Evolutionary conservation across 2,888 invertebrate genomes (phyloP).

Genomic region (Sisyra terminalis): DNA sequence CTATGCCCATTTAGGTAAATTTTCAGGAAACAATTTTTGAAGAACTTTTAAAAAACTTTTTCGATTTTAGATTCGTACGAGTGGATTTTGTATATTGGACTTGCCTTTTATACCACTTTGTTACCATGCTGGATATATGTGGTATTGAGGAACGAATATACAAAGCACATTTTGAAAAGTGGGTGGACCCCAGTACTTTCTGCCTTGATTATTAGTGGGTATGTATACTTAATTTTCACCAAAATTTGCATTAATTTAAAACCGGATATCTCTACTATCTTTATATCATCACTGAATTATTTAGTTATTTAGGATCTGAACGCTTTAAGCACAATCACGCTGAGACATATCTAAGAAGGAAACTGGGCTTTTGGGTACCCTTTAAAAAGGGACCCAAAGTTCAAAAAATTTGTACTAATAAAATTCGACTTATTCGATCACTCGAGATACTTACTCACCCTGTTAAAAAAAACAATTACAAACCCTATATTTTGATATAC

Average conservation of each 20-base stretch:
- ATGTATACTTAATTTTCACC: constrained; percentile 25
- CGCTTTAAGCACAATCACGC: too few relatives aligned
- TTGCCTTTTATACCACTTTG: constrained; percentile 51
- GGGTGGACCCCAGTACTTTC: constrained; percentile 93
- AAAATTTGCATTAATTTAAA: too few relatives aligned
- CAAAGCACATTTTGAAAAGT: constrained; percentile 66
- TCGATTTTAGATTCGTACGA: constrained; percentile 36
- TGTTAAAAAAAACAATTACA: too few relatives aligned
- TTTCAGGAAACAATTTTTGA: background rate
- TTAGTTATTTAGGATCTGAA: too few relatives aligned
- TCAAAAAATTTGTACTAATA: too few relatives aligned
- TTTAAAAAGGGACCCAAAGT: too few relatives aligned
- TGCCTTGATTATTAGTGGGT: constrained; percentile 93
- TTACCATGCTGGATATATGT: constrained; percentile 76
- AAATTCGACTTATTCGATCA: too few relatives aligned
- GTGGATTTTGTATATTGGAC: constrained; percentile 63
- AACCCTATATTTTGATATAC: background rate
- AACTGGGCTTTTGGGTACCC: too few relatives aligned
- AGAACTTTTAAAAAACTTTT: constrained; percentile 1
- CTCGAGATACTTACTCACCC: too few relatives aligned
- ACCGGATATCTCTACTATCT: too few relatives aligned
- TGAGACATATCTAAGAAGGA: too few relatives aligned
- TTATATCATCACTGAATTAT: too few relatives aligned
- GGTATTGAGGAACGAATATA: constrained; percentile 73
- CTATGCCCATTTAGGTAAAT: constrained; percentile 49